Percentiles rank a stretch among this genome's conserved stretches.
phyloP scores from a whole-genome alignment of 1,140 invertebrate species.

The Halictus rubicundus region DNA sequence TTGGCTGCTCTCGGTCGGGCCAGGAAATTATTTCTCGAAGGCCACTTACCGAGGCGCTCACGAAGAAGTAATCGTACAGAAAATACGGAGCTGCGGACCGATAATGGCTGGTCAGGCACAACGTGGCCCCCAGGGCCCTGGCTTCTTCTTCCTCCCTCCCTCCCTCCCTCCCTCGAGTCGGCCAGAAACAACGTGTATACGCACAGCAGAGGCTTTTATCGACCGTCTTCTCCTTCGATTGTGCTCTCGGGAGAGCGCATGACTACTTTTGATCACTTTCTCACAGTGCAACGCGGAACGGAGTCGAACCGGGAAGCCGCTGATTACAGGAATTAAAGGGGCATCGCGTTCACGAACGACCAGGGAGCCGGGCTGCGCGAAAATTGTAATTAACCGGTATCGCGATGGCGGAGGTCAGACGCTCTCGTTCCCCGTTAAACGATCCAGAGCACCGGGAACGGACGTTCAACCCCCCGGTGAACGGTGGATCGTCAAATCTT shows the following conservation, averaged over 20 bases:
- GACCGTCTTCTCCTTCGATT: constrained; percentile 36
- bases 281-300: background rate
- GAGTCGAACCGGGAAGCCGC: background rate
- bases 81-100: constrained; percentile 60
- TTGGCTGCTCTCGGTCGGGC: background rate
- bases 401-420: too few species aligned
- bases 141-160: background rate
- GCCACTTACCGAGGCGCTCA: constrained; percentile 61
- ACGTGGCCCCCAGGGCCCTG: constrained; percentile 35
- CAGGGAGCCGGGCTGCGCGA: background rate
- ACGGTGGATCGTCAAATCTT: background rate
- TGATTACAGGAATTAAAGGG: constrained; percentile 36
- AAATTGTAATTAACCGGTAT: constrained; percentile 26
- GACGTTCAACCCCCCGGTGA: background rate
- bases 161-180: background rate
- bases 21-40: constrained; percentile 64
- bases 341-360: background rate
- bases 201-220: constrained; percentile 49
- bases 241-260: background rate
- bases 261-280: constrained; percentile 42
- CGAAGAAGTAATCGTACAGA: constrained; percentile 64
- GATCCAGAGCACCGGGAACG: too few species aligned
- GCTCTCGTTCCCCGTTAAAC: too few species aligned
- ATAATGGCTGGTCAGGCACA: constrained; percentile 58
- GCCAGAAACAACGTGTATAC: constrained; percentile 27